phyloP scores from a whole-genome alignment of 2,113 vertebrate genomes.

The Eonycteris spelaea region DNA sequence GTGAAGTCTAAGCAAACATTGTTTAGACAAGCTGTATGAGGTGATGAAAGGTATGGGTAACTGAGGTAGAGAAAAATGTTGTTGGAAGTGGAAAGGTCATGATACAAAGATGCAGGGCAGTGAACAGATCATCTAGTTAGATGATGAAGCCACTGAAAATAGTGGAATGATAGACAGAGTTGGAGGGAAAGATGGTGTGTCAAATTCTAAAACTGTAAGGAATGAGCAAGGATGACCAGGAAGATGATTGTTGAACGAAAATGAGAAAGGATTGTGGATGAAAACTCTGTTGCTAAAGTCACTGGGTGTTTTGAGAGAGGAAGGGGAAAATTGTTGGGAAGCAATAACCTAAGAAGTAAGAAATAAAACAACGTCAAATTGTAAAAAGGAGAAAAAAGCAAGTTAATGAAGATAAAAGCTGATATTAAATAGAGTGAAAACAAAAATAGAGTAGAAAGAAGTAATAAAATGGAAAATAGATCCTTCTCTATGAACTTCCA shows the following conservation, averaged over 20 bases:
- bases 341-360: background rate
- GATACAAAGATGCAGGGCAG: background rate
- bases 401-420: background rate
- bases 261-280: background rate
- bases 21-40: background rate
- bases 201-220: background rate
- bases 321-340: background rate
- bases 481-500: background rate
- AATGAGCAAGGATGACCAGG: background rate
- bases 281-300: background rate
- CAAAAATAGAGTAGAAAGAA: background rate
- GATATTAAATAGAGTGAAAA: background rate
- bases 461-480: background rate
- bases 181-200: background rate
- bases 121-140: background rate
- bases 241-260: background rate
- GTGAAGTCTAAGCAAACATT: background rate
- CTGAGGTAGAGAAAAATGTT: background rate
- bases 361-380: background rate
- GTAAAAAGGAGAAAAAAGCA: background rate
- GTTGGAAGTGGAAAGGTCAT: background rate
- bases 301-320: background rate
- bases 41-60: background rate
- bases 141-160: background rate
- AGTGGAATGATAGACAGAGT: background rate